Base-by-base conservation (phyloP, 1,140 invertebrate genomes). In the Saccostrea echinata region DNA sequence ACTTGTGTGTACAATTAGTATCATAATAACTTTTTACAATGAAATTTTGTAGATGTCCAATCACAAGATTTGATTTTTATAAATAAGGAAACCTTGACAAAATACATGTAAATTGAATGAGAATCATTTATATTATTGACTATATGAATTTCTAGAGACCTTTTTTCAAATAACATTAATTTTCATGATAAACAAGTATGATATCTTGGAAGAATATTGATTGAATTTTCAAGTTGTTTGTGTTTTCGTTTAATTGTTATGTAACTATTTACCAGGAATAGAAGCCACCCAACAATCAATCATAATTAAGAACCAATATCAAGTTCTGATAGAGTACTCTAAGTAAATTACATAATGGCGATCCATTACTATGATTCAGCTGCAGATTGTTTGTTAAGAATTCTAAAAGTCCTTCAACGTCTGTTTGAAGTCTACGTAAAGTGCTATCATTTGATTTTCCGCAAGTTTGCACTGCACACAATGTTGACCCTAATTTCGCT, bases 381-480 rank as follows among this genome's bases (percentile, higher is more conserved):
- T 27, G 68, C 12, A 76, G 27, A 30, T 76, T 30, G 12, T 76
- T 76, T 76, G 68, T 13, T 16, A 76, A 30, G 24, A 76, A 30
- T 76, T 76, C 27, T 30, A 33, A 30, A 76, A 33, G 24, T 33
- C 30, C 27, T 68, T 76, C 27, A 76, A 13, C 30, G 11, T 76
- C 68, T 33, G 11, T 76, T 30, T 76, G 68, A 30, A 76, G 68
- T 76, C 30, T 76, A 76, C 68, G 27, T 30, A 27, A 30, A 76
- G 68, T 30, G 68, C 13, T 30, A 76, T 76, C 68, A 76, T 76
- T 8, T 76, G 27, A 76, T 76, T 76, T 76, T 76, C 68, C 30
- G 68, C 68, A 35, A 76, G 30, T 76, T 76, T 76, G 68, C 68
- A 76, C 24, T 16, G 68, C 68, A 76, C 16, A 76, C 68, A 76